Evolutionary conservation across 2,888 invertebrate species (phyloP).

Genomic region (Andrena trimmerana): DNA sequence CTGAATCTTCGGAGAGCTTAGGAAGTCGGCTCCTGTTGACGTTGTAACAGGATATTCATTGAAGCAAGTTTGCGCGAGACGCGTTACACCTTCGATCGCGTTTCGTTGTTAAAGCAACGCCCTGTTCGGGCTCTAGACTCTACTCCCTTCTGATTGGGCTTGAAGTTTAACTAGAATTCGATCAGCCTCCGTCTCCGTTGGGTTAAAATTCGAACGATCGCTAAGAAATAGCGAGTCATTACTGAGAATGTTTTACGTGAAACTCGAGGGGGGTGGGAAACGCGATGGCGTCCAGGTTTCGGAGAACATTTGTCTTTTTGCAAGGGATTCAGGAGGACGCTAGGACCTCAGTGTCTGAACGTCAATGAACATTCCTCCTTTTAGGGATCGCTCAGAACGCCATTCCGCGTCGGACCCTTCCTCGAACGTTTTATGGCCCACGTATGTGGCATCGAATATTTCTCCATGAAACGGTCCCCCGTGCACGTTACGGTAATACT

Average conservation of each 20-base stretch:
- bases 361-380: conserved; percentile 77
- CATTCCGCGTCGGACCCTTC: conserved; percentile 73
- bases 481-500: conserved; percentile 70
- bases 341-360: conserved; percentile 64
- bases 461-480: conserved; percentile 75
- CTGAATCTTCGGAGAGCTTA: conserved; percentile 46
- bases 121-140: neutral
- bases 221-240: no score
- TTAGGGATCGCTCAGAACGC: conserved; percentile 69
- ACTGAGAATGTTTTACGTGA: conserved; percentile 16
- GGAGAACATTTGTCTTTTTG: conserved; percentile 66
- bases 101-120: conserved; percentile 3
- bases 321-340: conserved; percentile 59
- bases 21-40: conserved; percentile 30
- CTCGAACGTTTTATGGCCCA: conserved; percentile 77
- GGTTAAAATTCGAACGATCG: no score
- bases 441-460: conserved; percentile 76
- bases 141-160: no score
- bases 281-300: conserved; percentile 56
- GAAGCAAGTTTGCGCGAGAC: conserved; percentile 5
- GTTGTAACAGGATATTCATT: conserved; percentile 53
- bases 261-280: neutral
- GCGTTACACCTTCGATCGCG: conserved; percentile 10
- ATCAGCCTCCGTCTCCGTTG: no score
- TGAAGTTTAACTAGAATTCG: no score